Conservation (phyloP, 2,113 vertebrate species). For the Dermatemys mawii region DNA sequence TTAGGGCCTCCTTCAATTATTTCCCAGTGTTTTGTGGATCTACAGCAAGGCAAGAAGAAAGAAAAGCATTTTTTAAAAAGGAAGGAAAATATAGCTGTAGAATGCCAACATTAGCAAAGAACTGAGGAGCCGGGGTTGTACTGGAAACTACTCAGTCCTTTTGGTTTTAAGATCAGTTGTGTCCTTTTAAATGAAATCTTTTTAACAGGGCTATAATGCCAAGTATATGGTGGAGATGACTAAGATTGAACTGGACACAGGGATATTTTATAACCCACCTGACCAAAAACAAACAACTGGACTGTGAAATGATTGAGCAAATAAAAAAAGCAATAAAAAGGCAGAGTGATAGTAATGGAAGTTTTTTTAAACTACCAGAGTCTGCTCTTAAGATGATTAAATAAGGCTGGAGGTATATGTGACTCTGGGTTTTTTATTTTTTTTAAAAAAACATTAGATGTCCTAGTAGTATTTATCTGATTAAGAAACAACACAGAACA, state of each 20-base stretch:
- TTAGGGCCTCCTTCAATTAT: background rate
- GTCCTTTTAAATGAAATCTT: background rate
- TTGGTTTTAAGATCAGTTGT: background rate
- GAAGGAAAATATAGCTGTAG: background rate
- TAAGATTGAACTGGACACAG: constrained; percentile 63
- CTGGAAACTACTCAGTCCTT: background rate
- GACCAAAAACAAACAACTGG: constrained; percentile 62
- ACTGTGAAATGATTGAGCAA: constrained; percentile 73
- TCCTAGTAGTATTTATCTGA: constrained; percentile 19
- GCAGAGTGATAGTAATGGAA: constrained; percentile 63
- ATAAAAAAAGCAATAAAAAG: constrained; percentile 71
- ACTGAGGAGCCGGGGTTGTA: background rate
- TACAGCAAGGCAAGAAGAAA: background rate
- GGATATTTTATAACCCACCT: constrained; percentile 64
- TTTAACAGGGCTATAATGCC: background rate
- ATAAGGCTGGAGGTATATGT: constrained; percentile 42
- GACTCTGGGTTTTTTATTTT: constrained; percentile 31
- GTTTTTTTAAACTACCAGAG: constrained; percentile 61
- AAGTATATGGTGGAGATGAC: background rate
- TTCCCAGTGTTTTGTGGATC: background rate
- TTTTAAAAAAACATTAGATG: constrained; percentile 60
- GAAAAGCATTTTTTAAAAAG: background rate
- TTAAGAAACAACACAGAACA: constrained; percentile 40
- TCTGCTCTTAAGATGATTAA: constrained; percentile 48
- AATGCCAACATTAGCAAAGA: background rate